Base-by-base conservation (phyloP, 1,140 invertebrate genomes). In the Megalopta genalis region DNA sequence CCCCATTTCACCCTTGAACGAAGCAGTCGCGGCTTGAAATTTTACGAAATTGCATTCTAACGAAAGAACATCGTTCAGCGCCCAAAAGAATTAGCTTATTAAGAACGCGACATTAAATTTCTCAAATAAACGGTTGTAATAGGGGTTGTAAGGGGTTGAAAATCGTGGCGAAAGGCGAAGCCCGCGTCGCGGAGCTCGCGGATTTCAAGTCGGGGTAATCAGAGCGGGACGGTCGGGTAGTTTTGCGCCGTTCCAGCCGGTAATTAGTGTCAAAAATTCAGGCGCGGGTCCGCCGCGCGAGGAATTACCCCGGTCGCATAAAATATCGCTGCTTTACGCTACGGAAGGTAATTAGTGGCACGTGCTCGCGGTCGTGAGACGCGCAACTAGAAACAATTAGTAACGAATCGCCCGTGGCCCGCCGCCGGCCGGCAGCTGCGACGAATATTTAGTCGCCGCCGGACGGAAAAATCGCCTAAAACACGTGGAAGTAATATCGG, bases 281-380 rank as follows among this genome's bases (percentile, higher is more conserved):
- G 42, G 39, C 71, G 63, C 18, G 46, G 2, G 8, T 42, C 57
- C n/a, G 78, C 49, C 52, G 27, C 32, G 49, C 64, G 37, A 54
- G 72, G 65, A 78, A 82, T 79, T 78, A 82, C 66, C 42, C 46
- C 46, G 9, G 27, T 52, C 46, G 63, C 72, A 63, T 85, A 80
- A 85, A 86, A 82, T 85, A 86, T 80, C 77, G 71, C 76, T 85
- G 83, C 80, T 85, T 66, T 65, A 23, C 72, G 71, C 54, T 52
- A 75, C 73, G 77, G 65, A 80, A 80, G 84, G 83, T 80, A 86
- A 86, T 86, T 85, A 85, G 84, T 77, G 83, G 73, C 84, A 82
- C 83, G 83, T 86, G 80, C 60, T 80, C 67, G 84, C 67, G 83
- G 71, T 64, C 65, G 64, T 64, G 83, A 85, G 83, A 80, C 54